Evolutionary conservation across 2,113 vertebrate species (phyloP).

Genomic region (Toxostoma redivivum): DNA sequence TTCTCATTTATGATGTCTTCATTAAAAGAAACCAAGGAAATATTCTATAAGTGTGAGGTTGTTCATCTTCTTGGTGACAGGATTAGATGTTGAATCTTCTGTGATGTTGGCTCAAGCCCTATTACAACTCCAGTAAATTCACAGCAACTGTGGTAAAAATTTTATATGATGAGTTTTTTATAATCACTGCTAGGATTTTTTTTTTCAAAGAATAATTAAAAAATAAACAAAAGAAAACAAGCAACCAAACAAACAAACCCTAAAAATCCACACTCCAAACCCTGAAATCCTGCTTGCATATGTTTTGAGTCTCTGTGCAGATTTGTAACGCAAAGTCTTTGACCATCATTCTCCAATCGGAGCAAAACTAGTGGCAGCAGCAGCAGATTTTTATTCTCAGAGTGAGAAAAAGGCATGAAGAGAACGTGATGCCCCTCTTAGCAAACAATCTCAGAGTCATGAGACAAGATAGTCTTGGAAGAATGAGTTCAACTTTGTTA

Average conservation of each 20-base stretch:
- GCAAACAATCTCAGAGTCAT: neutral
- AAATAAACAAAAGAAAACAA: neutral
- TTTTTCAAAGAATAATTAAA: neutral
- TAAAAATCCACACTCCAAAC: neutral
- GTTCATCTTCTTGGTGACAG: neutral
- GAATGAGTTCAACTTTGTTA: neutral
- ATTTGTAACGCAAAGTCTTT: neutral
- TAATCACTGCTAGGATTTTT: neutral
- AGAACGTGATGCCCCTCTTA: neutral
- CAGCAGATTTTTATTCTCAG: neutral
- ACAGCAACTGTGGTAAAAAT: neutral
- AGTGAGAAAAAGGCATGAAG: neutral
- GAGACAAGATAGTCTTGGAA: neutral
- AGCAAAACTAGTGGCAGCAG: neutral
- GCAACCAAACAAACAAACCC: fast-evolving
- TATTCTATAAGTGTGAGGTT: neutral
- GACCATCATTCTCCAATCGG: neutral
- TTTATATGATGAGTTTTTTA: neutral
- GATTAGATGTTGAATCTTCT: neutral
- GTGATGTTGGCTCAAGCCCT: neutral
- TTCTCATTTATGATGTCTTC: neutral
- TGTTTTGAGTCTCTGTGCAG: neutral
- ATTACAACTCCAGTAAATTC: neutral
- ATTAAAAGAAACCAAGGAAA: neutral
- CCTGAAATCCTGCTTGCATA: neutral